phyloP scores from a whole-genome alignment of 2,797 vertebrate species.

The Callimico goeldii region DNA sequence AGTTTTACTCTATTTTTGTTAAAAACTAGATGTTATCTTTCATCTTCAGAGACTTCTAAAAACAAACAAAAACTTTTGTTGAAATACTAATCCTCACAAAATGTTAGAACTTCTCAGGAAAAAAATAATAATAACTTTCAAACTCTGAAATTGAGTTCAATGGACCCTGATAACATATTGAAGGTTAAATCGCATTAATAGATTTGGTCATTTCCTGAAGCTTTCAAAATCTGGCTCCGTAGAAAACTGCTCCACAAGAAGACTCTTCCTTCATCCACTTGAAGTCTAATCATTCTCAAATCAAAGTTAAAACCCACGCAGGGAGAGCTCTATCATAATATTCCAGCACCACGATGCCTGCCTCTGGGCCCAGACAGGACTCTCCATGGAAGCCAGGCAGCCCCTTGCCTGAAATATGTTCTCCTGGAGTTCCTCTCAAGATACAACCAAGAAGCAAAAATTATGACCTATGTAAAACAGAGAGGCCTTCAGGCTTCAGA shows the following conservation, averaged over 20 bases:
- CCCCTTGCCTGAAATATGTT: neutral
- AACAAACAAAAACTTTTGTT: slow-evolving; percentile 5
- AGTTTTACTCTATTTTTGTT: neutral
- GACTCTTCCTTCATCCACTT: neutral
- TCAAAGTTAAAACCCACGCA: neutral
- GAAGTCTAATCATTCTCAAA: neutral
- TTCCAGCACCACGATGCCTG: fast-evolving
- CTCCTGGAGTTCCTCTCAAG: neutral
- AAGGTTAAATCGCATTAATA: neutral
- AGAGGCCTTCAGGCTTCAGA: neutral
- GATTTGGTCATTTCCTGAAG: neutral
- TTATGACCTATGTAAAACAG: neutral
- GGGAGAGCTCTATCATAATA: neutral
- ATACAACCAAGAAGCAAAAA: neutral
- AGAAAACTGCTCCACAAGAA: neutral
- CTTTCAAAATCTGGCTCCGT: slow-evolving; percentile 19
- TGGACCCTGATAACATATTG: neutral
- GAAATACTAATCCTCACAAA: neutral
- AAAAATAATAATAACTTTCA: neutral
- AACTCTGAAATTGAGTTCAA: neutral
- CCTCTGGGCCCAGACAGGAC: neutral
- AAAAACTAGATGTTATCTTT: neutral
- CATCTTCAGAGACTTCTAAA: neutral
- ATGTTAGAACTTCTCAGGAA: neutral
- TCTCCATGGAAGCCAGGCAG: neutral